These are phyloP conservation scores for Lepidurus packardi DNA, from an alignment of 1,140 invertebrate species.

Conservation along the genomic window DNA sequence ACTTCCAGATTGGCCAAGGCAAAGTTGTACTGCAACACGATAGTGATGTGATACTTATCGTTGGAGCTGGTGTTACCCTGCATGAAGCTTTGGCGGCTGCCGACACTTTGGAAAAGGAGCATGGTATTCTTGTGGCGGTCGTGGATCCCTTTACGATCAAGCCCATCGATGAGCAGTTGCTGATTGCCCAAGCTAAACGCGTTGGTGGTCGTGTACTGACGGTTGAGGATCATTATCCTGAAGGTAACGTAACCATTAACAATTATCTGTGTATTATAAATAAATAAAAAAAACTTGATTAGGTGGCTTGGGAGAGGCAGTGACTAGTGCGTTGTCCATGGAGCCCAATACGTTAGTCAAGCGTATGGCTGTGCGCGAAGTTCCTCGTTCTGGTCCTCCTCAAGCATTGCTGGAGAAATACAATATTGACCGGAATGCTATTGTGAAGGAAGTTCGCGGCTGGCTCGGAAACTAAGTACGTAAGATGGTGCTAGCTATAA, in stretches of 20 bases:
- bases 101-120: slow-evolving; percentile 58
- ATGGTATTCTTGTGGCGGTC: slow-evolving; percentile 66
- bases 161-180: slow-evolving; percentile 75
- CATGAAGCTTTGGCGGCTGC: slow-evolving; percentile 84
- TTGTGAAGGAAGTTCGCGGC: slow-evolving; percentile 63
- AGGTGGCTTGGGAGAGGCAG: slow-evolving; percentile 95
- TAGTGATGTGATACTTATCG: slow-evolving; percentile 74
- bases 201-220: slow-evolving; percentile 78
- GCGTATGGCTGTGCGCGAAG: slow-evolving; percentile 71
- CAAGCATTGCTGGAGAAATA: slow-evolving; percentile 76
- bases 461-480: slow-evolving; percentile 18
- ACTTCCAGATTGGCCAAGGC: slow-evolving; percentile 71
- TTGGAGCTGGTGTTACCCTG: slow-evolving; percentile 89
- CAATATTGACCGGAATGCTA: slow-evolving; percentile 76
- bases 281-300: slow-evolving; percentile 31
- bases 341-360: slow-evolving; percentile 70
- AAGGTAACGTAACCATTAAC: slow-evolving; percentile 54
- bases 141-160: slow-evolving; percentile 95
- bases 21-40: slow-evolving; percentile 67
- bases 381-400: slow-evolving; percentile 88
- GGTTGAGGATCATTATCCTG: slow-evolving; percentile 95
- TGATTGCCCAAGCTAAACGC: slow-evolving; percentile 71
- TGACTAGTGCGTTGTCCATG: slow-evolving; percentile 68
- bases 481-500: neutral
- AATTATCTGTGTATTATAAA: slow-evolving; percentile 25